Conservation (phyloP, 2,113 vertebrate genomes). For the Carlito syrichta region DNA sequence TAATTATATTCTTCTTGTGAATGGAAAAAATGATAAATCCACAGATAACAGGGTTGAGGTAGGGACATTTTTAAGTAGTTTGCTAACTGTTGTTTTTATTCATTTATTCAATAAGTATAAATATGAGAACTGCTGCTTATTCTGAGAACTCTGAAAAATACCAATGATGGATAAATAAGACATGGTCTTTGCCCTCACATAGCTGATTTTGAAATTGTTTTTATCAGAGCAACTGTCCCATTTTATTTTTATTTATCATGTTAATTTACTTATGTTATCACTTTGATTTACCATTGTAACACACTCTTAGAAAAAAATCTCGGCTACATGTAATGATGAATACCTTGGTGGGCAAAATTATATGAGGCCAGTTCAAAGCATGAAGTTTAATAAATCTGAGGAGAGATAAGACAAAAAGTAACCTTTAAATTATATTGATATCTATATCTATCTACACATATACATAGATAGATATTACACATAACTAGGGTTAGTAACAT, state of each 20-base stretch:
- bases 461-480: not conserved
- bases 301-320: not conserved
- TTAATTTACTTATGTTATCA: not conserved
- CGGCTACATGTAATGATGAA: not conserved
- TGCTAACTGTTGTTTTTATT: not conserved
- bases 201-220: not conserved
- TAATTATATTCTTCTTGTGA: rapidly evolving
- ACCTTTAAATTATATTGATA: not conserved
- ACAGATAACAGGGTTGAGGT: not conserved
- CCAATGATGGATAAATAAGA: not conserved
- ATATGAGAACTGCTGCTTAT: not conserved
- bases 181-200: rapidly evolving
- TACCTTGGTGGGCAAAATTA: not conserved
- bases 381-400: not conserved
- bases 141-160: not conserved
- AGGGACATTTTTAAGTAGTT: not conserved
- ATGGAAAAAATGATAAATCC: too few species aligned
- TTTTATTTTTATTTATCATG: not conserved
- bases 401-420: not conserved
- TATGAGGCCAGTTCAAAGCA: not conserved
- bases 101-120: not conserved
- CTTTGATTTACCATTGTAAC: not conserved
- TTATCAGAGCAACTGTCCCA: too few species aligned
- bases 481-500: too few species aligned
- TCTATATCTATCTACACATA: not conserved